phyloP scores from a whole-genome alignment of 1,140 invertebrate genomes.

The Grapholita molesta region DNA sequence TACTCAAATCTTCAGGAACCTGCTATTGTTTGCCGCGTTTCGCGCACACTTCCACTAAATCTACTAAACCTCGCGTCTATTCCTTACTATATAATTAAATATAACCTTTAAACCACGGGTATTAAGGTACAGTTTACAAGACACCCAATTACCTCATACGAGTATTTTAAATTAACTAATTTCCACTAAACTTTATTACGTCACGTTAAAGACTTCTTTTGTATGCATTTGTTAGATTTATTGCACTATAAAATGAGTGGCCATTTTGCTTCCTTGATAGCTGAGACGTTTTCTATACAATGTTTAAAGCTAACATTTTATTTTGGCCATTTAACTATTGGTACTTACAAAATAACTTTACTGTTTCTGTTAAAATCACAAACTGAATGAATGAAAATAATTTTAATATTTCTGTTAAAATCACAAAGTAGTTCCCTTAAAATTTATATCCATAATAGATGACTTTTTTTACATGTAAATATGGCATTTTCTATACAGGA shows the following conservation, averaged over 20 bases:
- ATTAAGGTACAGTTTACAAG: not conserved
- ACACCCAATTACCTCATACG: not conserved
- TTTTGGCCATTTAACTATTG: not conserved
- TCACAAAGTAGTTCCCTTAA: too few relatives aligned
- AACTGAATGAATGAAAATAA: too few relatives aligned
- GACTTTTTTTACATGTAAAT: too few relatives aligned
- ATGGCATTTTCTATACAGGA: too few relatives aligned
- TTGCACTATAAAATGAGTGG: conserved; percentile 5
- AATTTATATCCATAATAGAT: too few relatives aligned
- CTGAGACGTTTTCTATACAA: not conserved
- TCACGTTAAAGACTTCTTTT: not conserved
- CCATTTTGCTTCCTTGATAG: not conserved
- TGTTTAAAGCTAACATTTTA: not conserved
- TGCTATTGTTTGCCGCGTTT: not conserved
- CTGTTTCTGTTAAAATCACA: not conserved
- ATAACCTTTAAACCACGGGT: not conserved
- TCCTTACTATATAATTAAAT: not conserved
- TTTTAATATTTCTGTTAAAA: too few relatives aligned
- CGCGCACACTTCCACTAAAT: not conserved
- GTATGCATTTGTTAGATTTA: conserved; percentile 14
- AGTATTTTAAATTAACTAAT: not conserved
- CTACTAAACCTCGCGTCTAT: not conserved
- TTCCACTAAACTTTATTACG: not conserved
- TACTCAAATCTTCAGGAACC: not conserved
- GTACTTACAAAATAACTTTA: not conserved